phyloP scores from a whole-genome alignment of 2,113 vertebrate genomes.

The Stomatorhinus ivindoensis region DNA sequence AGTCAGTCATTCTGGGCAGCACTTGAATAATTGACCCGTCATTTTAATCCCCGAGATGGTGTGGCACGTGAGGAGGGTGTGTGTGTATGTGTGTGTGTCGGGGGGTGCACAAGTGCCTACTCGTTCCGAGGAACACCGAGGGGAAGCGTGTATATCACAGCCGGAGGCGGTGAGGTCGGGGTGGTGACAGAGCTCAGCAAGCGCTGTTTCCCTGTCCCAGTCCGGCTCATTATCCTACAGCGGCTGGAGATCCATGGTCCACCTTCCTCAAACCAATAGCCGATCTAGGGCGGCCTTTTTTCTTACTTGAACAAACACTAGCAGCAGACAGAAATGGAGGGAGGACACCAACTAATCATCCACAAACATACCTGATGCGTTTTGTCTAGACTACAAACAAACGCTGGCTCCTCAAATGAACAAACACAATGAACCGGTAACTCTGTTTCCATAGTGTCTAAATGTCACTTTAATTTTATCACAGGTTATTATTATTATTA shows the following conservation, averaged over 20 bases:
- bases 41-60: background rate
- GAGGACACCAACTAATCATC: background rate
- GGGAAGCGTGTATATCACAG: conserved; percentile 24
- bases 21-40: background rate
- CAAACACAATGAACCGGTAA: conserved; percentile 43
- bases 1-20: background rate
- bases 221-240: conserved; percentile 57
- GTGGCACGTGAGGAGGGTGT: background rate
- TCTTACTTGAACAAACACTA: too few species aligned
- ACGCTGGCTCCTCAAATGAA: conserved; percentile 23
- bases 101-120: background rate
- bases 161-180: conserved; percentile 44
- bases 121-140: conserved; percentile 12
- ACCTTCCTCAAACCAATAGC: conserved; percentile 15
- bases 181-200: conserved; percentile 40
- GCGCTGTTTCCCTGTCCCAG: conserved; percentile 48
- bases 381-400: background rate
- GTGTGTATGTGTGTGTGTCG: background rate
- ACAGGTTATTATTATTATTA: conserved; percentile 21
- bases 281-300: background rate
- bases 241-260: conserved; percentile 10
- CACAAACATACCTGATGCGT: background rate
- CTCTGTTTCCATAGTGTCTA: conserved; percentile 57
- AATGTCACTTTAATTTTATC: conserved; percentile 62
- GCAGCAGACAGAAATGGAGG: background rate